These are phyloP conservation scores for Macquaria australasica DNA, from an alignment of 2,113 vertebrate species.

Conservation along the genomic window DNA sequence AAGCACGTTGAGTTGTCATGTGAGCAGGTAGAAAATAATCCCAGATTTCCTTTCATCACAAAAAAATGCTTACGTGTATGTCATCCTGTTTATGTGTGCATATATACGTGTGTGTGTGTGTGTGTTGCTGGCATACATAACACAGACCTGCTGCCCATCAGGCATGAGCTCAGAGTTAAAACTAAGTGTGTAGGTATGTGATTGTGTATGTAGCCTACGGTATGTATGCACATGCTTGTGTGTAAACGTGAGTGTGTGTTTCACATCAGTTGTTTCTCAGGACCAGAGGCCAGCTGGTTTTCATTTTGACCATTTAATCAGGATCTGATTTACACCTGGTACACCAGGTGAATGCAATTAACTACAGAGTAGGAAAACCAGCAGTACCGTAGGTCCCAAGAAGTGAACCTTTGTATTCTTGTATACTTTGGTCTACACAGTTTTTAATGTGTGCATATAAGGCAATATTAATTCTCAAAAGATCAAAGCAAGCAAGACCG, in stretches of 20 bases:
- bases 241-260: background rate
- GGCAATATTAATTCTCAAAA: constrained; percentile 17
- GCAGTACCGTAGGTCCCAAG: background rate
- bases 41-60: background rate
- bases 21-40: constrained; percentile 8
- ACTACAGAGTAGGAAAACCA: constrained; percentile 16
- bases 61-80: background rate
- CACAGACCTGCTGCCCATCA: constrained; percentile 24
- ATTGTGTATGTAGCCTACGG: background rate
- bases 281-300: constrained; percentile 39
- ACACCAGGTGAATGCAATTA: constrained; percentile 60
- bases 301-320: constrained; percentile 55
- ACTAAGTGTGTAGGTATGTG: constrained; percentile 36
- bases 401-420: constrained; percentile 3
- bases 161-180: constrained; percentile 35
- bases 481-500: constrained; percentile 45
- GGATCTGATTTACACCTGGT: constrained; percentile 56
- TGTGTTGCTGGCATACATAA: background rate
- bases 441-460: background rate
- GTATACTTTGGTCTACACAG: constrained; percentile 1
- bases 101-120: background rate
- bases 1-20: constrained; percentile 13
- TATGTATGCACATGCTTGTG: background rate
- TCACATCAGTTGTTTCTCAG: constrained; percentile 35
- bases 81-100: constrained; percentile 8